Percentiles rank a stretch among this genome's conserved stretches.
Evolutionary conservation across 2,888 invertebrate genomes (phyloP).

Genomic region (Acanthacorydalis orientalis): DNA sequence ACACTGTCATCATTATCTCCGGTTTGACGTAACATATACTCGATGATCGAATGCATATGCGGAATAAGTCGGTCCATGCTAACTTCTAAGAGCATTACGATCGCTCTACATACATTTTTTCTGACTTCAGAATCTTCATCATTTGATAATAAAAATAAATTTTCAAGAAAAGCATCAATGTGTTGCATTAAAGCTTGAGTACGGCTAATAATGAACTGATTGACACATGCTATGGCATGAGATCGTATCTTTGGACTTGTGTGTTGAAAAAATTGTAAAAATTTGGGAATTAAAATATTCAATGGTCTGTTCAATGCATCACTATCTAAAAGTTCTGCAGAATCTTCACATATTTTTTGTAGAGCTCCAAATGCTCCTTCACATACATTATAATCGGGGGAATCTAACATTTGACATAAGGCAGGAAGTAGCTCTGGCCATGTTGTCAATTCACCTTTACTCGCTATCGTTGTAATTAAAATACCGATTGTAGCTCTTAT

Average conservation of each 20-base stretch:
- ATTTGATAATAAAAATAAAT: constrained; percentile 79
- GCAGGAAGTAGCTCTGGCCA: constrained; percentile 92
- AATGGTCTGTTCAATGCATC: constrained; percentile 70
- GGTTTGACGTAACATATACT: constrained; percentile 90
- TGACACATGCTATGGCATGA: constrained; percentile 89
- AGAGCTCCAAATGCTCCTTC: constrained; percentile 96
- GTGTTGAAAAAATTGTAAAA: constrained; percentile 84
- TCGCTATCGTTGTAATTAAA: constrained; percentile 89
- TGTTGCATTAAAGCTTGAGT: constrained; percentile 82
- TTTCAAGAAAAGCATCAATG: constrained; percentile 80
- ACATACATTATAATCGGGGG: constrained; percentile 81
- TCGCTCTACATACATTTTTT: constrained; percentile 92
- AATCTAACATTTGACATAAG: constrained; percentile 81
- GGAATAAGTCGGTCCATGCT: constrained; percentile 85
- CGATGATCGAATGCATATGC: constrained; percentile 92
- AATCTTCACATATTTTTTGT: constrained; percentile 98
- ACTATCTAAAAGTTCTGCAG: constrained; percentile 72
- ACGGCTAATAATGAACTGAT: constrained; percentile 82
- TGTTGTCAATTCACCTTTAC: constrained; percentile 70
- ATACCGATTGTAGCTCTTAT: constrained; percentile 96
- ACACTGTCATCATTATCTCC: constrained; percentile 84
- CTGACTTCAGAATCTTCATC: constrained; percentile 92
- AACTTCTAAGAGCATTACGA: constrained; percentile 91
- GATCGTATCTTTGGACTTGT: constrained; percentile 80
- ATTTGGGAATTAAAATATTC: constrained; percentile 84